Evolutionary conservation across 2,888 invertebrate genomes (phyloP), one percentile per base, ranked within the genome.

Genomic region (Pseudeuparius sepicola): DNA sequence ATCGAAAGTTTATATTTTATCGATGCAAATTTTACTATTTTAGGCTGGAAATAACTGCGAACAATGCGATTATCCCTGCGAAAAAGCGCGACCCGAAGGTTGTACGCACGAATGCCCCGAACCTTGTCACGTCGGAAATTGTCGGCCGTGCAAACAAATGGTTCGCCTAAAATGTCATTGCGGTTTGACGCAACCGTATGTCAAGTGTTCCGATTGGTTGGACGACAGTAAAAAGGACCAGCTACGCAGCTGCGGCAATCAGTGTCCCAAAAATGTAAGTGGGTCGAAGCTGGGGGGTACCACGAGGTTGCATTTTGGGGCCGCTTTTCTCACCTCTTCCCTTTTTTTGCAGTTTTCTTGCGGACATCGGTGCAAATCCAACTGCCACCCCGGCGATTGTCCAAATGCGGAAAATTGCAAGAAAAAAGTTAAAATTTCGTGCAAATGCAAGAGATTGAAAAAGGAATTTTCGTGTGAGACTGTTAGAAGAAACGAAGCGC

Each of bases 111-210:
- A 66, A 14, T 92, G 90, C 56, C 71, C 2, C 1, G 69, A 67
- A 44, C 62, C 68, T 0, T 87, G 86, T 50, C 86, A 86, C 60
- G 73, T 78, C 2, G 78, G 77, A 0, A 63, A 67, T 0, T 94
- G 93, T 53, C 73, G 74, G 1, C 75, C 79, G 0, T 94, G 94
- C 57, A 71, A 70, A 25, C 69, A 74, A 35, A 66, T 75, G 46
- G 67, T 85, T 14, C 69, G 79, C 50, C 56, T 79, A 30, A 67
- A 74, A 18, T 94, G 94, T 49, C 86, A 92, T 56, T 94, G 94
- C 55, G 78, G 78, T 1, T 65, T 87, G 4, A 78, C 77, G 34
- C 77, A 81, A 43, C 65, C 84, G 3, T 81, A 84, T 50, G 68
- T 86, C 34, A 70, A 75, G 16, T 94, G 94, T 54, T 63, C 61